Evolutionary conservation across 2,113 vertebrate genomes (phyloP).

Genomic region (Heteronetta atricapilla): DNA sequence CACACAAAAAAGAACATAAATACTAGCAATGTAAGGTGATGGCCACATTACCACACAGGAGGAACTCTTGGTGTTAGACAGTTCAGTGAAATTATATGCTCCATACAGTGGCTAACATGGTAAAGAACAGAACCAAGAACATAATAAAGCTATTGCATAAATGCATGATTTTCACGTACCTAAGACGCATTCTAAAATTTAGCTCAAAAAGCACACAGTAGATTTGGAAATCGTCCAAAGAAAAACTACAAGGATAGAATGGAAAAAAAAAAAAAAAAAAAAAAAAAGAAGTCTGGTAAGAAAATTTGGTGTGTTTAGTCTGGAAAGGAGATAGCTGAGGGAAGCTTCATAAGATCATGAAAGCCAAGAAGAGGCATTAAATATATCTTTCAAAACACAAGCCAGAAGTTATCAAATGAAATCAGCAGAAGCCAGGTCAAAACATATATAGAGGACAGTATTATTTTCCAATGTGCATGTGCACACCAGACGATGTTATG

Average conservation of each 20-base stretch:
- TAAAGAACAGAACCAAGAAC: not conserved
- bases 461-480: not conserved
- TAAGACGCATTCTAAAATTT: not conserved
- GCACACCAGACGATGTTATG: not conserved
- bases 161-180: not conserved
- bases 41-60: not conserved
- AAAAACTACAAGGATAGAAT: not conserved
- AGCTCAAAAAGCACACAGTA: not conserved
- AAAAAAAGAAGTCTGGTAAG: not conserved
- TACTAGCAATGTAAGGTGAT: not conserved
- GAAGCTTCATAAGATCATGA: not conserved
- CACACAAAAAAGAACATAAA: not conserved
- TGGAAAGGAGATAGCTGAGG: not conserved
- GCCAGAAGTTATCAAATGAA: not conserved
- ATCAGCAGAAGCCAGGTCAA: not conserved
- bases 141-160: not conserved
- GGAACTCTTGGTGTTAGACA: not conserved
- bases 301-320: not conserved
- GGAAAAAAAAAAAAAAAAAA: not conserved
- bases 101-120: rapidly evolving
- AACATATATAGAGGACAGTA: not conserved
- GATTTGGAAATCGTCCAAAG: not conserved
- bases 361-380: not conserved
- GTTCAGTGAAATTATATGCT: not conserved
- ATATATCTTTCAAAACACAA: not conserved